A percentile compares a stretch with the other conserved stretches of the same genome.
Conservation (phyloP, 2,888 invertebrate genomes). For the Dryobotodes eremita region DNA sequence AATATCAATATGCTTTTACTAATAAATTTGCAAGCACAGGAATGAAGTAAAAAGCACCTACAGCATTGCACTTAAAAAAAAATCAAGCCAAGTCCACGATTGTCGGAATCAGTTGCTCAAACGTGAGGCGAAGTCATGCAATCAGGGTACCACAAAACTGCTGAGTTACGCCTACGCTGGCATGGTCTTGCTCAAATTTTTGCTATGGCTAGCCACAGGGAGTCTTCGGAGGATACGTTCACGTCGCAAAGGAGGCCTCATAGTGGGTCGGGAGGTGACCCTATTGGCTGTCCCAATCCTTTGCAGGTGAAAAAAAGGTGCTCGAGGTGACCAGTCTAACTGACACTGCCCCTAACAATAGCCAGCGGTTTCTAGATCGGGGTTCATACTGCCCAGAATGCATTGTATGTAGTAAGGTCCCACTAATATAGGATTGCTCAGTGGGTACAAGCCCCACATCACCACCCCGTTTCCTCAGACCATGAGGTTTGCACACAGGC, state of each 20-base stretch:
- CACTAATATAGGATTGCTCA: not conserved
- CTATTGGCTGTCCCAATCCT: not conserved
- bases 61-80: not conserved
- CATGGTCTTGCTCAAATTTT: not conserved
- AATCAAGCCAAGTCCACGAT: not conserved
- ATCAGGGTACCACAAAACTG: not conserved
- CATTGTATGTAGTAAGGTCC: not conserved
- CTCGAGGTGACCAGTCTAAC: not conserved
- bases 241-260: too few relatives aligned
- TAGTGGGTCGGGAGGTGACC: too few relatives aligned
- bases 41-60: not conserved
- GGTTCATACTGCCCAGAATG: not conserved
- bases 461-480: not conserved
- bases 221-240: too few relatives aligned
- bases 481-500: not conserved
- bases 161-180: not conserved
- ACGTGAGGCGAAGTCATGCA: not conserved
- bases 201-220: too few relatives aligned
- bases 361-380: not conserved
- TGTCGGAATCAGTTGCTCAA: not conserved
- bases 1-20: not conserved
- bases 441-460: not conserved
- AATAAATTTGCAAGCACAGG: not conserved
- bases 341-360: not conserved
- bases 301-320: not conserved